Conservation (phyloP, 2,113 vertebrate genomes). For the Pedionomus torquatus region DNA sequence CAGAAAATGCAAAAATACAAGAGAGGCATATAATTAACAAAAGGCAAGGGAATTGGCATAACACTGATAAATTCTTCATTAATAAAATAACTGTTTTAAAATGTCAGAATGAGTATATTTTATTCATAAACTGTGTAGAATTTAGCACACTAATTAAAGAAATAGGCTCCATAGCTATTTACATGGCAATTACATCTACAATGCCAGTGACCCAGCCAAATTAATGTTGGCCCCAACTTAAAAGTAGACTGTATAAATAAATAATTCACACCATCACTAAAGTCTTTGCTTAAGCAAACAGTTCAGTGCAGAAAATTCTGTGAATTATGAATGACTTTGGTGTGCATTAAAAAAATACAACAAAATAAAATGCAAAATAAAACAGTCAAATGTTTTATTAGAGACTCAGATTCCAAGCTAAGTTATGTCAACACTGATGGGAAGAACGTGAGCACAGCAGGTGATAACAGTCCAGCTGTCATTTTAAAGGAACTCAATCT, state of each 20-base stretch:
- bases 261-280: constrained; percentile 60
- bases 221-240: constrained; percentile 66
- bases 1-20: constrained; percentile 21
- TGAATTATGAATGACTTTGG: constrained; percentile 54
- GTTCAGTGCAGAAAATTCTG: constrained; percentile 46
- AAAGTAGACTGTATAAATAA: constrained; percentile 70
- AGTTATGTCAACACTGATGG: constrained; percentile 46
- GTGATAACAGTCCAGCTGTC: not conserved
- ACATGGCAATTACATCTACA: constrained; percentile 62
- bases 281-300: constrained; percentile 52
- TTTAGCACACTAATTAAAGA: constrained; percentile 60
- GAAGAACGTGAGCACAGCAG: not conserved
- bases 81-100: constrained; percentile 59
- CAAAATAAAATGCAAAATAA: constrained; percentile 54
- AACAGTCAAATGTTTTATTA: constrained; percentile 46
- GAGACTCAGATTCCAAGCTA: constrained; percentile 37
- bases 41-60: constrained; percentile 58
- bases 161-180: constrained; percentile 50
- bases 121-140: constrained; percentile 58
- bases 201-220: constrained; percentile 60
- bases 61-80: constrained; percentile 54
- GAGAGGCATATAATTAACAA: constrained; percentile 59
- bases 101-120: constrained; percentile 54
- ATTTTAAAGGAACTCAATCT: constrained; percentile 6
- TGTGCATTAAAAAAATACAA: constrained; percentile 18